phyloP scores from a whole-genome alignment of 2,113 vertebrate genomes.

The Macquaria ambigua region DNA sequence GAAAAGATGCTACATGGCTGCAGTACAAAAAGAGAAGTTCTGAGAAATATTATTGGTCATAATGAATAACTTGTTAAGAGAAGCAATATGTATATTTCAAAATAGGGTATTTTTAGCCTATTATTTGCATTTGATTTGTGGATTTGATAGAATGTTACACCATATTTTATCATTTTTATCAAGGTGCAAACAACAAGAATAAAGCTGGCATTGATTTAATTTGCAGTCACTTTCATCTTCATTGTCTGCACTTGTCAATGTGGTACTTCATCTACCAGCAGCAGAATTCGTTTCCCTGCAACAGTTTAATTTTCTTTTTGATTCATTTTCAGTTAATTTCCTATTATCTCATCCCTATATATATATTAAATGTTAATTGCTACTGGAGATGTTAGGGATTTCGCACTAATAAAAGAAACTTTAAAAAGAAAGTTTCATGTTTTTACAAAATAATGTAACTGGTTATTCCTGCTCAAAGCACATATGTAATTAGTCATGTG shows the following conservation, averaged over 20 bases:
- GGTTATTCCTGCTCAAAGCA: neutral
- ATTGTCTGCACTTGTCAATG: no score
- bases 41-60: neutral
- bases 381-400: neutral
- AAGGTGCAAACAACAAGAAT: neutral
- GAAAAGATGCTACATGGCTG: neutral
- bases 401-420: neutral
- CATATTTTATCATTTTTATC: neutral
- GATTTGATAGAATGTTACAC: neutral
- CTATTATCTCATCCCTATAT: neutral
- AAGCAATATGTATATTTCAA: no score
- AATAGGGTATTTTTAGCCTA: no score
- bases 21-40: neutral
- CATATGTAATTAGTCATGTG: neutral
- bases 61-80: neutral
- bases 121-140: neutral
- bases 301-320: neutral
- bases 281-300: no score
- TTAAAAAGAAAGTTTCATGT: neutral
- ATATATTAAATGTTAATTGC: neutral
- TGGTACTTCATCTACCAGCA: no score
- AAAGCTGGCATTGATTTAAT: neutral
- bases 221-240: no score
- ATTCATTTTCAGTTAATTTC: neutral
- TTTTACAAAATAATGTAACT: neutral